Conservation (phyloP, 2,888 invertebrate genomes). For the Epinotia demarniana region DNA sequence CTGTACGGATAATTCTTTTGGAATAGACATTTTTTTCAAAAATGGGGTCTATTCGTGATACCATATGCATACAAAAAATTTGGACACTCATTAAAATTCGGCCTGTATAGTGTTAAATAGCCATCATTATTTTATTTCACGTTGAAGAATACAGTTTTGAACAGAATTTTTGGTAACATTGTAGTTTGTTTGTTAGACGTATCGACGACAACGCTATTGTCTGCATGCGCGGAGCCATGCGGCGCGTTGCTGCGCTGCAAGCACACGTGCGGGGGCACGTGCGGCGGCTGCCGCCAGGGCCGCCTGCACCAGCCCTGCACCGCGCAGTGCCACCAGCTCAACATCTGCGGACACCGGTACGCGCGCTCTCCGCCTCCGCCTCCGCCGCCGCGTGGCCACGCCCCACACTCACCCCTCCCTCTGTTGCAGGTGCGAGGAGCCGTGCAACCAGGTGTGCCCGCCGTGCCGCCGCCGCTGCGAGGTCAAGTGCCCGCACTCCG, state of each 20-base stretch:
- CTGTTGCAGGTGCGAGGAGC: constrained; percentile 76
- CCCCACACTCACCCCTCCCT: not conserved
- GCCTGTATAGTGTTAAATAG: too few relatives aligned
- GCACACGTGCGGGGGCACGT: constrained; percentile 82
- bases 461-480: constrained; percentile 81
- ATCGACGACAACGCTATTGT: constrained; percentile 54
- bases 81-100: too few relatives aligned
- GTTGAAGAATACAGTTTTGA: too few relatives aligned
- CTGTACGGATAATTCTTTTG: too few relatives aligned
- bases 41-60: too few relatives aligned
- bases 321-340: constrained; percentile 76
- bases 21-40: too few relatives aligned
- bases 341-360: constrained; percentile 32
- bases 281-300: constrained; percentile 84
- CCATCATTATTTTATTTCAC: too few relatives aligned
- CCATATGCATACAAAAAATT: too few relatives aligned
- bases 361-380: not conserved
- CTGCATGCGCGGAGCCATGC: constrained; percentile 78
- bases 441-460: constrained; percentile 82
- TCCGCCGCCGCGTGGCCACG: not conserved
- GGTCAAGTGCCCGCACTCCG: constrained; percentile 80
- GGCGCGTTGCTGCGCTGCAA: constrained; percentile 69
- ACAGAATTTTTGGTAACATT: constrained; percentile 8
- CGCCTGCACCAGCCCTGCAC: constrained; percentile 85
- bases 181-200: not conserved